Conservation (phyloP, 2,797 vertebrate genomes). For the Gallinago nigripennis region DNA sequence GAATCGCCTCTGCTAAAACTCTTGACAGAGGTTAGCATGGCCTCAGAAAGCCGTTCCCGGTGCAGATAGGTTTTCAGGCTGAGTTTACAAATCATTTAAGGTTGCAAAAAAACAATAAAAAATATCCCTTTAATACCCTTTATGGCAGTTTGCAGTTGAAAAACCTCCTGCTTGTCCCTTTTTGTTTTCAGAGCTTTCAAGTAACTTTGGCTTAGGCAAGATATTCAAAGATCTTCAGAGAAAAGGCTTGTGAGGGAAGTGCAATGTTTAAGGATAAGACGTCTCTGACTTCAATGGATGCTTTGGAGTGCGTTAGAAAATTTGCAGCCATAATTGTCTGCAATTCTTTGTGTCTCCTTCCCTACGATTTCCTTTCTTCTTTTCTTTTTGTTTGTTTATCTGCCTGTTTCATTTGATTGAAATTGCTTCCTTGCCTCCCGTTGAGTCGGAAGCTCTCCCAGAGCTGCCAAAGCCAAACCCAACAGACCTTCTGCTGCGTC, state of each 20-base stretch:
- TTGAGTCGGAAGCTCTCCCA: slow-evolving; percentile 7
- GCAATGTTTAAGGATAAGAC: slow-evolving; percentile 25
- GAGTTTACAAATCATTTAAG: slow-evolving; percentile 45
- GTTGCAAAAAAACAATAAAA: not conserved
- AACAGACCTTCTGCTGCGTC: not conserved
- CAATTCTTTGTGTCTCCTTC: not conserved
- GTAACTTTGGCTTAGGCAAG: not conserved
- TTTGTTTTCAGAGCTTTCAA: slow-evolving; percentile 41
- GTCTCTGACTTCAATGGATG: slow-evolving; percentile 13
- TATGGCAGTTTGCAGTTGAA: not conserved
- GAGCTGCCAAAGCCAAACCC: slow-evolving; percentile 2
- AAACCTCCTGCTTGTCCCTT: slow-evolving; percentile 18
- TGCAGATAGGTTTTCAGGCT: slow-evolving; percentile 23
- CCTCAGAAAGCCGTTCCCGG: not conserved
- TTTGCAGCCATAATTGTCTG: not conserved
- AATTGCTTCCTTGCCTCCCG: not conserved
- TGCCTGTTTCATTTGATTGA: slow-evolving; percentile 24
- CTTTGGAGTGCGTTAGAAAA: not conserved
- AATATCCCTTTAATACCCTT: not conserved
- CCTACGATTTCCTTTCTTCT: not conserved
- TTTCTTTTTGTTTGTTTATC: slow-evolving; percentile 33
- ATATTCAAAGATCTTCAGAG: slow-evolving; percentile 14
- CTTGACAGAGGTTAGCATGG: not conserved
- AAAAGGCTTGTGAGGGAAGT: not conserved
- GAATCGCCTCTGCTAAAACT: not conserved